phyloP scores from a whole-genome alignment of 2,113 vertebrate species.

The Ahaetulla prasina region DNA sequence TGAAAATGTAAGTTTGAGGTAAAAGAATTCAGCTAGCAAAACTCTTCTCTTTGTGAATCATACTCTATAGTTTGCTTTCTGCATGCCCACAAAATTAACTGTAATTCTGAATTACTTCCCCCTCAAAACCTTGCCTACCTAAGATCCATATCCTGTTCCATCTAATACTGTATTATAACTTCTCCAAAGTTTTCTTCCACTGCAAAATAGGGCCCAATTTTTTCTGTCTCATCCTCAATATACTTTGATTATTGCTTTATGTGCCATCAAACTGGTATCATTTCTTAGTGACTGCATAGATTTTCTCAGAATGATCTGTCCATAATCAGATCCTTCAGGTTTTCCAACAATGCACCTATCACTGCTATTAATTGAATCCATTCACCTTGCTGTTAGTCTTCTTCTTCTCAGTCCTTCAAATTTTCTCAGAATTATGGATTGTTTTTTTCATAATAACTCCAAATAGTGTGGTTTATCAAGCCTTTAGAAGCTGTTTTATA shows the following conservation, averaged over 20 bases:
- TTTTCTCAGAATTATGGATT: too few species aligned
- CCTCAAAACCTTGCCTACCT: not conserved
- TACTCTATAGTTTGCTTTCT: not conserved
- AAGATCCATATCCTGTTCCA: not conserved
- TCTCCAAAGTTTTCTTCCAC: not conserved
- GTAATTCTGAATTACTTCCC: not conserved
- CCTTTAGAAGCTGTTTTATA: too few species aligned
- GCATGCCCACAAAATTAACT: not conserved
- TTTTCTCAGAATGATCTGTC: not conserved
- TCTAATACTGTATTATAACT: not conserved
- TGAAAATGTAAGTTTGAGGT: slow-evolving; percentile 23
- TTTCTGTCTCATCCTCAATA: not conserved
- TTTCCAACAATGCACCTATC: too few species aligned
- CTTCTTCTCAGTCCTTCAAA: too few species aligned
- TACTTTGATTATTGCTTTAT: not conserved
- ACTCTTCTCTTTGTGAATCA: slow-evolving; percentile 11
- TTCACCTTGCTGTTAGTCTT: not conserved
- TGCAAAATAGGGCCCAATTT: not conserved
- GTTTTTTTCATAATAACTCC: too few species aligned
- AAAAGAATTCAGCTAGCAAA: slow-evolving; percentile 28
- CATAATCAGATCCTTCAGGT: not conserved
- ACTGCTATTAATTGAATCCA: too few species aligned
- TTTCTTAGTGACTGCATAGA: not conserved
- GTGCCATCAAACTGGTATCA: not conserved
- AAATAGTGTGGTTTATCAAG: too few species aligned